Percentiles rank a stretch among this genome's conserved stretches.
Evolutionary conservation across 2,888 invertebrate species (phyloP).

Genomic region (Hirtodrosophila alboralis): DNA sequence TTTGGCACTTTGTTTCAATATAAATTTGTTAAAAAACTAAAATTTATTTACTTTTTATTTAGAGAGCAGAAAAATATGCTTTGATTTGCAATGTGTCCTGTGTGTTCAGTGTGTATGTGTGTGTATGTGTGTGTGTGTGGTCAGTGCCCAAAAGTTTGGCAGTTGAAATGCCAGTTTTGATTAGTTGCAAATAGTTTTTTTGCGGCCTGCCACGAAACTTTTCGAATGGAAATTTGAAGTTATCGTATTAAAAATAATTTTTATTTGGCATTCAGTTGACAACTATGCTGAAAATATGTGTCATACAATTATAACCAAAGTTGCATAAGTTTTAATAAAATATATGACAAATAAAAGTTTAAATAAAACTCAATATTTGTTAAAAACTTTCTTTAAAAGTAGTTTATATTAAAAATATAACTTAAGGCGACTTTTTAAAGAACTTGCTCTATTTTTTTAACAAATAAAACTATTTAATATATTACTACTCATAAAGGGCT

Average conservation of each 20-base stretch:
- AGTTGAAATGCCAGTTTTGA: constrained; percentile 56
- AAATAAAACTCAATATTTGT: constrained; percentile 17
- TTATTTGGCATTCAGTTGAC: constrained; percentile 9
- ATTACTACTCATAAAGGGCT: too few relatives aligned
- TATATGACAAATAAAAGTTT: background rate
- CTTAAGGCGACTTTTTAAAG: too few relatives aligned
- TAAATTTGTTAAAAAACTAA: constrained; percentile 6
- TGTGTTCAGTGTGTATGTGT: constrained; percentile 1
- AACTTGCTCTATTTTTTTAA: too few relatives aligned
- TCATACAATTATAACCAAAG: constrained; percentile 9
- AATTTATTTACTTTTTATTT: constrained; percentile 4
- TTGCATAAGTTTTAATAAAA: constrained; percentile 6
- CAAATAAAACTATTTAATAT: too few relatives aligned
- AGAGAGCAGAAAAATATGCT: constrained; percentile 46
- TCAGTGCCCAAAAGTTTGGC: constrained; percentile 28
- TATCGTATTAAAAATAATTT: constrained; percentile 28
- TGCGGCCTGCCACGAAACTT: constrained; percentile 45
- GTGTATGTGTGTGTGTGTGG: constrained; percentile 1
- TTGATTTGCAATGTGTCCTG: constrained; percentile 29
- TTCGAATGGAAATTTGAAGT: constrained; percentile 18
- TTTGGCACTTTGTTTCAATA: constrained; percentile 39
- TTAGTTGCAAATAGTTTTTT: constrained; percentile 56
- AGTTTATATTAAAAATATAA: too few relatives aligned
- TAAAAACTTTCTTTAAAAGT: constrained; percentile 7
- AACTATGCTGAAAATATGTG: background rate